Evolutionary conservation across 30 jellyfish, hydroid and myxozoan genomes (phyloP).

Genomic region (Aurelia sp.): DNA sequence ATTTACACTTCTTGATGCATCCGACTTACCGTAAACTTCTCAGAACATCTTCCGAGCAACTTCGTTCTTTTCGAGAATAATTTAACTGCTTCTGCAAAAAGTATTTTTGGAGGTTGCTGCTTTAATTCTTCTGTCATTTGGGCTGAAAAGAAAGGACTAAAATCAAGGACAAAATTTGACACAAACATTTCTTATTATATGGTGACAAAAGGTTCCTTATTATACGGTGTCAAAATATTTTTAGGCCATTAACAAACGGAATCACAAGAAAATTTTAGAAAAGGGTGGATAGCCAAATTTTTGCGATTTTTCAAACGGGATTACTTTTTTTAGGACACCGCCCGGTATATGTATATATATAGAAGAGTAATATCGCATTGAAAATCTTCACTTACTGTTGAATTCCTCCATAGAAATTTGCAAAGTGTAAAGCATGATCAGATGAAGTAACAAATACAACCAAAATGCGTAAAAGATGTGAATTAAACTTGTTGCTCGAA

Average conservation of each 20-base stretch:
- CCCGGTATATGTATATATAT: too few species aligned
- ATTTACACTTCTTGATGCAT: too few species aligned
- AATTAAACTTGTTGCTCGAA: slow-evolving; percentile 45
- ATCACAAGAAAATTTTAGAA: too few species aligned
- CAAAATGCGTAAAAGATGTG: slow-evolving; percentile 47
- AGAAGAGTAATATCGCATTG: too few species aligned
- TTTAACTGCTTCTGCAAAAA: slow-evolving; percentile 48
- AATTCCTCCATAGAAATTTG: slow-evolving; percentile 4
- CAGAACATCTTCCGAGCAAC: slow-evolving; percentile 35
- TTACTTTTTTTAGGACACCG: too few species aligned
- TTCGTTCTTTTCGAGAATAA: slow-evolving; percentile 20
- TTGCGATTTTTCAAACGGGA: too few species aligned
- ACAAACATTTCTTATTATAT: too few species aligned
- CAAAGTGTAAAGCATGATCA: slow-evolving; percentile 23
- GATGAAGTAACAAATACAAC: slow-evolving; percentile 5
- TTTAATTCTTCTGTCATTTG: slow-evolving; percentile 27
- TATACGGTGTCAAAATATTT: too few species aligned
- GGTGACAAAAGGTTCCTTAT: too few species aligned
- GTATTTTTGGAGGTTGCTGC: slow-evolving; percentile 43
- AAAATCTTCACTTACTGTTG: slow-evolving; percentile 24
- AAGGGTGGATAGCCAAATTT: too few species aligned
- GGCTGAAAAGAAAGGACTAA: slow-evolving; percentile 2
- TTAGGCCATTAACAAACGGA: too few species aligned
- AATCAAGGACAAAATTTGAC: too few species aligned
- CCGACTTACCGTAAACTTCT: slow-evolving; percentile 40